These are phyloP conservation scores for Lordiphosa mommai DNA, from an alignment of 1,140 invertebrate genomes.

Conservation along the genomic window DNA sequence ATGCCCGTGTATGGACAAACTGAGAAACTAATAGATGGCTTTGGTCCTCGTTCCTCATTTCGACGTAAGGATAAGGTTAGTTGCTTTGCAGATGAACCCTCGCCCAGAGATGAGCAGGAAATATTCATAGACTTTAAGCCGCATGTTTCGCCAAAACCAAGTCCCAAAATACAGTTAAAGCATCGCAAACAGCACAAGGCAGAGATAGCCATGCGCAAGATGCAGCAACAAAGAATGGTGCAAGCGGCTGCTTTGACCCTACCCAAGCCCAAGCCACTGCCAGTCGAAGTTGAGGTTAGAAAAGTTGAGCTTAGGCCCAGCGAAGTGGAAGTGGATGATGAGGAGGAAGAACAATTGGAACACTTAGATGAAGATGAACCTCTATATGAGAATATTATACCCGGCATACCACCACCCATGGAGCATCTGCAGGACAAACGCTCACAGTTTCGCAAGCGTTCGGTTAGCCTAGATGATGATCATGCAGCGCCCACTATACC, in stretches of 20 bases:
- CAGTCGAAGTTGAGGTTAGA: slow-evolving; percentile 55
- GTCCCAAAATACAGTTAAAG: slow-evolving; percentile 81
- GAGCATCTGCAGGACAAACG: slow-evolving; percentile 34
- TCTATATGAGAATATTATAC: slow-evolving; percentile 65
- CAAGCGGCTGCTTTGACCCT: slow-evolving; percentile 55
- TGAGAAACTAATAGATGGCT: slow-evolving; percentile 69
- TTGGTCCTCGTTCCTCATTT: slow-evolving; percentile 62
- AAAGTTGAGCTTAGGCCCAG: slow-evolving; percentile 51
- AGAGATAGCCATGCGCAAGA: slow-evolving; percentile 61
- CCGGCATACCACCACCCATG: neutral
- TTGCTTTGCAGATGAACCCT: slow-evolving; percentile 48
- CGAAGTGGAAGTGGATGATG: slow-evolving; percentile 43
- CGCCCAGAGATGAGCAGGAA: slow-evolving; percentile 84
- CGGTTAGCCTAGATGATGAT: slow-evolving; percentile 82
- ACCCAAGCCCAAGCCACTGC: slow-evolving; percentile 45
- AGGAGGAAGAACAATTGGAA: slow-evolving; percentile 23
- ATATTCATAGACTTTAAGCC: slow-evolving; percentile 93
- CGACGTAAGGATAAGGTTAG: slow-evolving; percentile 63
- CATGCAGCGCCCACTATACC: slow-evolving; percentile 22
- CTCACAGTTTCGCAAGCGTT: slow-evolving; percentile 82
- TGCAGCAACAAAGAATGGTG: slow-evolving; percentile 57
- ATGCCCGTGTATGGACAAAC: slow-evolving; percentile 74
- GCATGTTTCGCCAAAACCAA: slow-evolving; percentile 83
- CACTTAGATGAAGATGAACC: slow-evolving; percentile 61
- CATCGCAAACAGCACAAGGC: slow-evolving; percentile 68